These are phyloP conservation scores for Neocrepidodera transversa DNA, from an alignment of 2,888 invertebrate genomes.

Conservation along the genomic window DNA sequence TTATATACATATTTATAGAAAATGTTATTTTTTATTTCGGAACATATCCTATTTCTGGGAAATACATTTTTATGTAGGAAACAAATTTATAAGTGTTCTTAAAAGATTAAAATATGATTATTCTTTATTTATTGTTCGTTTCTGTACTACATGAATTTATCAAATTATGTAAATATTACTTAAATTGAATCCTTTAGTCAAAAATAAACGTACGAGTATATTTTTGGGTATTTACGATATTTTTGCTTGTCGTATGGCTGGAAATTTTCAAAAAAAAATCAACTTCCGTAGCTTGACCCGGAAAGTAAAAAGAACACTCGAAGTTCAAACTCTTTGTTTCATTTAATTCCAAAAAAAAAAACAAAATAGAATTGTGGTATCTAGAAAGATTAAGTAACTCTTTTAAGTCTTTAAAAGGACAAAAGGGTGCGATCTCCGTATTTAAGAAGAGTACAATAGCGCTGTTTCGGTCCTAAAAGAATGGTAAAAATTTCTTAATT, in stretches of 20 bases:
- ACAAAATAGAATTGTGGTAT: too few species aligned
- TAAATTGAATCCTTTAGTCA: not conserved
- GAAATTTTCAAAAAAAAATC: slow-evolving; percentile 21
- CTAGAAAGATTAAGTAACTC: too few species aligned
- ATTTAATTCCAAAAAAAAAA: too few species aligned
- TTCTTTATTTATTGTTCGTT: not conserved
- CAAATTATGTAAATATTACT: slow-evolving; percentile 5
- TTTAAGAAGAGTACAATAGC: too few species aligned
- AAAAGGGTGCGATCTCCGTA: too few species aligned
- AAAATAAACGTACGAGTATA: not conserved
- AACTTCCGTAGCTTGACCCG: too few species aligned
- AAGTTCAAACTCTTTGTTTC: too few species aligned
- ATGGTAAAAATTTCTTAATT: too few species aligned
- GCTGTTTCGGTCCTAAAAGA: too few species aligned
- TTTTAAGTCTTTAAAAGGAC: too few species aligned
- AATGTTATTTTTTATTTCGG: not conserved
- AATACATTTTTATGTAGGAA: not conserved
- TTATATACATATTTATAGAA: not conserved
- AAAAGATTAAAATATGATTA: not conserved
- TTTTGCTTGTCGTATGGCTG: slow-evolving; percentile 6
- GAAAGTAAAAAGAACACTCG: not conserved
- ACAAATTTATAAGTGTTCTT: not conserved
- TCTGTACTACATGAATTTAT: slow-evolving; percentile 3
- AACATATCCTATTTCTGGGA: not conserved
- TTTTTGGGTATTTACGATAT: slow-evolving; percentile 11